phyloP scores from a whole-genome alignment of 2,113 vertebrate species.

The Neogobius melanostomus region DNA sequence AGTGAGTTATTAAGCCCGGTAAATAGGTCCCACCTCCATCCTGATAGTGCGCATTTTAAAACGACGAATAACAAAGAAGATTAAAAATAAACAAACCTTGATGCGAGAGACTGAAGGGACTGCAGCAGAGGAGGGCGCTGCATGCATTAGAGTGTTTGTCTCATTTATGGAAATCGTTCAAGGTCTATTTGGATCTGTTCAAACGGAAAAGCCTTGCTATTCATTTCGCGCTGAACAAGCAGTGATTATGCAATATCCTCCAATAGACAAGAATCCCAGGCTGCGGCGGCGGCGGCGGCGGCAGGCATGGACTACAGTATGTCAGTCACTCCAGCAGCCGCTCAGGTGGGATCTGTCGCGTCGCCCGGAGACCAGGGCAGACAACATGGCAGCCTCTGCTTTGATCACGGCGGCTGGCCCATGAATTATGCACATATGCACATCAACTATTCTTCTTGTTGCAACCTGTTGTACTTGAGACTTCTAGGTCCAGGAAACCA shows the following conservation, averaged over 20 bases:
- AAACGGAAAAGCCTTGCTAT: slow-evolving; percentile 31
- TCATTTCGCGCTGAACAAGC: slow-evolving; percentile 47
- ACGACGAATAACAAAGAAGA: slow-evolving; percentile 63
- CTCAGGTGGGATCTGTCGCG: slow-evolving; percentile 20
- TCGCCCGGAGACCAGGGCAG: not conserved
- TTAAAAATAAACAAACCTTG: slow-evolving; percentile 69
- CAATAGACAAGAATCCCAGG: slow-evolving; percentile 36
- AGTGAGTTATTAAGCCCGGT: slow-evolving; percentile 53
- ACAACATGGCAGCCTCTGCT: slow-evolving; percentile 15
- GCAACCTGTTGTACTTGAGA: slow-evolving; percentile 44
- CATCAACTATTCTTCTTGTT: slow-evolving; percentile 52
- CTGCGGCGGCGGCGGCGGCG: slow-evolving; percentile 12
- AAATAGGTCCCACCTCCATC: slow-evolving; percentile 41
- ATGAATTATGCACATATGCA: slow-evolving; percentile 54
- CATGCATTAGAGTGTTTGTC: slow-evolving; percentile 41
- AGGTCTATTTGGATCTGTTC: slow-evolving; percentile 32
- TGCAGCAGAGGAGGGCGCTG: slow-evolving; percentile 9
- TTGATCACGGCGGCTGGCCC: slow-evolving; percentile 41
- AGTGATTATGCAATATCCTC: slow-evolving; percentile 41
- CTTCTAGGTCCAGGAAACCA: slow-evolving; percentile 7
- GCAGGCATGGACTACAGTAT: slow-evolving; percentile 23
- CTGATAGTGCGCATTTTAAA: slow-evolving; percentile 24
- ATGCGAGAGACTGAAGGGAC: slow-evolving; percentile 27
- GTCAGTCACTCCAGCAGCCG: slow-evolving; percentile 22
- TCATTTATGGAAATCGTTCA: slow-evolving; percentile 55